Conservation (phyloP, 2,888 invertebrate species). For the Celastrina argiolus region DNA sequence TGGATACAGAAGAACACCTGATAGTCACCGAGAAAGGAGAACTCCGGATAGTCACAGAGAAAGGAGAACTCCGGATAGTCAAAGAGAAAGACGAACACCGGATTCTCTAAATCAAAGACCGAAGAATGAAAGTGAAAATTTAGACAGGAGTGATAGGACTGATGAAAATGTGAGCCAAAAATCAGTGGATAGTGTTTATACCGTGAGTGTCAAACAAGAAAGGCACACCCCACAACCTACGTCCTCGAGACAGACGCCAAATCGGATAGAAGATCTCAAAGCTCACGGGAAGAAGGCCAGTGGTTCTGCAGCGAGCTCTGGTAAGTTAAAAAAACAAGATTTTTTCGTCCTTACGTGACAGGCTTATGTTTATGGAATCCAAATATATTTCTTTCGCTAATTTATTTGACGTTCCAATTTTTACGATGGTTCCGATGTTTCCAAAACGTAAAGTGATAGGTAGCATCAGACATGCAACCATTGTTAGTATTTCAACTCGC, state of each 20-base stretch:
- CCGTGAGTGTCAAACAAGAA: conserved; percentile 70
- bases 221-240: conserved; percentile 65
- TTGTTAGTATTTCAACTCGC: too few species aligned
- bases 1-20: conserved; percentile 56
- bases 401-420: too few species aligned
- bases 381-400: too few species aligned
- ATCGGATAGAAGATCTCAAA: conserved; percentile 70
- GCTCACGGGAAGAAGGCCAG: conserved; percentile 65
- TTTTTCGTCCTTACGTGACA: too few species aligned
- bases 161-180: conserved; percentile 70
- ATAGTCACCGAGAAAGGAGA: conserved; percentile 42
- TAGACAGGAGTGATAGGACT: conserved; percentile 44
- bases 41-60: conserved; percentile 47
- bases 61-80: conserved; percentile 20
- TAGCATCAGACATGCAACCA: too few species aligned
- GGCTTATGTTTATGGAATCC: too few species aligned
- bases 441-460: too few species aligned
- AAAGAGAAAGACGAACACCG: conserved; percentile 13
- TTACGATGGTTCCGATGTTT: too few species aligned
- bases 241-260: conserved; percentile 68
- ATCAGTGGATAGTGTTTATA: conserved; percentile 78
- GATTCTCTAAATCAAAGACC: conserved; percentile 51
- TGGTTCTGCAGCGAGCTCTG: conserved; percentile 81
- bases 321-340: conserved; percentile 60
- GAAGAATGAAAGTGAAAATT: conserved; percentile 46